Conservation (phyloP, 1,140 invertebrate species). For the Thaumatotibia leucotreta region DNA sequence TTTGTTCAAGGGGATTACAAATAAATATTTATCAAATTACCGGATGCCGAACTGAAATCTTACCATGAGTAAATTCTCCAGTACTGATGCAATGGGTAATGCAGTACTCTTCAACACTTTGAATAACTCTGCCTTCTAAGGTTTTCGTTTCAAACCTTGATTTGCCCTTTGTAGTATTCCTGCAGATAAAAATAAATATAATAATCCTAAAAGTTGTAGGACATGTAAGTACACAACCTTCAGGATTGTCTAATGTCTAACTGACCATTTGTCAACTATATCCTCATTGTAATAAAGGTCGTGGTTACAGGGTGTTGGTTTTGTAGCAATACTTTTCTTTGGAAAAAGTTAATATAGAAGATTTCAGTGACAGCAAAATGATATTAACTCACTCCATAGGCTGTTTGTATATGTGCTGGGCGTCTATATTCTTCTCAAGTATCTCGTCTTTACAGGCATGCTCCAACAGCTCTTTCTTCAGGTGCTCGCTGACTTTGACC, state of each 20-base stretch:
- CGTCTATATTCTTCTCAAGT: constrained; percentile 40
- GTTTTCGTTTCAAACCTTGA: constrained; percentile 39
- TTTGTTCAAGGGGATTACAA: no score
- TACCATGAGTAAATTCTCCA: constrained; percentile 52
- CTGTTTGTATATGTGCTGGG: constrained; percentile 45
- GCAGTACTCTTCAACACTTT: constrained; percentile 52
- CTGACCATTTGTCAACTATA: no score
- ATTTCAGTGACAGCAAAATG: neutral
- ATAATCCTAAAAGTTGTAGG: no score
- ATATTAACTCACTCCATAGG: constrained; percentile 53
- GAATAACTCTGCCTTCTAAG: constrained; percentile 18
- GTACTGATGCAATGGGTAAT: constrained; percentile 34
- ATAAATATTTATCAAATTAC: neutral
- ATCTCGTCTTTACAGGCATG: constrained; percentile 23
- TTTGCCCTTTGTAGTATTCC: constrained; percentile 36
- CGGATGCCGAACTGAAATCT: neutral
- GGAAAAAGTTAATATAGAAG: no score
- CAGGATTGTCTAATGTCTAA: no score
- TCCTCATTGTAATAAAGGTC: no score
- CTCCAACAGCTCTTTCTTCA: constrained; percentile 15
- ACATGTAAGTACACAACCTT: no score
- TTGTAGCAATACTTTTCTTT: no score
- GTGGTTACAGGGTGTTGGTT: no score
- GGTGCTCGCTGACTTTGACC: constrained; percentile 14
- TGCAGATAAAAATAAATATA: constrained; percentile 13